Base-by-base conservation (phyloP, 2,797 vertebrate species). In the Microctenopoma steveboyesi region DNA sequence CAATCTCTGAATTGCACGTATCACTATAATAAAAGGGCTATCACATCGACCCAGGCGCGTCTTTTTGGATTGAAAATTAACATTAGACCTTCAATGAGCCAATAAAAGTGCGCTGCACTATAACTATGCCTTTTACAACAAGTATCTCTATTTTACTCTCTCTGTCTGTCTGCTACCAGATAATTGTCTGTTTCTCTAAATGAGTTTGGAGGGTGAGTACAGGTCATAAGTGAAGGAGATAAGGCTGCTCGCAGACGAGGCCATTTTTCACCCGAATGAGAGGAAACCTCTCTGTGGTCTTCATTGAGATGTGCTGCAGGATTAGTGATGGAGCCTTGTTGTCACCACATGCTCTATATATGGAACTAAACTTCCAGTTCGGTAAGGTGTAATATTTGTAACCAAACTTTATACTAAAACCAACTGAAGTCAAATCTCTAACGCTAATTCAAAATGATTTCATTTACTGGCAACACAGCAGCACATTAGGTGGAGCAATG, bases 101-200 rank as follows among this genome's bases (percentile, higher is more conserved):
- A 70, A 70, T 81, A 75, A 72, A 75, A 39, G 51, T 74, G 64
- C 49, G 59, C 40, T 65, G 78, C 64, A 65, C 62, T 67, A 60
- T 69, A 73, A 64, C 76, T 50, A 22, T 28, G 33, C 57, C 59
- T 74, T 82, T 83, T 76, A 61, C 55, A 75, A 78, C 65, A 65
- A 74, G 73, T 42, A 22, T 64, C 54, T 63, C 55, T 28, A 15
- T 56, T 16, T 30, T 13, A 1, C 42, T 69, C 49, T 22, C 52
- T 43, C 7, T 28, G 37, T 64, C 35, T 64, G 51, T 15, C 47
- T 27, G 54, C 51, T 12, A 64, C 11, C 59, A 74, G 61, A 77
- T 72, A 70, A 88, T 81, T 69, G 78, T 69, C 74, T 84, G 78
- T 68, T 72, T 76, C 85, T 83, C 59, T 76, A 73, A 85, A 86